Evolutionary conservation across 2,113 vertebrate genomes (phyloP), one percentile per base, ranked within the genome.

Genomic region (Physeter macrocephalus): DNA sequence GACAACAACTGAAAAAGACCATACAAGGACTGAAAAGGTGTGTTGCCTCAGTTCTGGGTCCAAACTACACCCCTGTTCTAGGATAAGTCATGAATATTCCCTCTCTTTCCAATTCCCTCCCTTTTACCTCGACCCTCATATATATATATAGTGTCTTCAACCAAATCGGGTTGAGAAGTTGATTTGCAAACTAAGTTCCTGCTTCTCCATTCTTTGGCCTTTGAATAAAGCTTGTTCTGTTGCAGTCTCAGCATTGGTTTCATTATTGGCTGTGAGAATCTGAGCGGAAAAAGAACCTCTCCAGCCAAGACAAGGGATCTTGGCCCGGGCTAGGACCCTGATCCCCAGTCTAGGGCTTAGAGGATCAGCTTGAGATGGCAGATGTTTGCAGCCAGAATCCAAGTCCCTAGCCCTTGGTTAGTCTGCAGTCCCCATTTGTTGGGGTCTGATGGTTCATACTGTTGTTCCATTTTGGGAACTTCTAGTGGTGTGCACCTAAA

Each of bases 281-380:
- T 49, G 34, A 77, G 46, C 3, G 7, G 46, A 52, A 77, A n/a
- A 77, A 77, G 34, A 34, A 77, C 17, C 74, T 77, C 46, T 52
- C 18, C 46, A 52, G 46, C 31, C 34, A 52, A 77, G 31, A 52
- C 74, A 52, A n/a, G 74, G 74, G 46, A 52, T 49, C 75, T n/a
- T 52, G 49, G 49, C 49, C 49, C 0, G 1, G 46, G 18, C 31
- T 77, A 14, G 10, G 75, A n/a, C 46, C 46, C 46, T 0, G 2
- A 36, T 80, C 49, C 5, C 49, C 20, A 36, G 49, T n/a, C 75
- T 21, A 78, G 75, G 75, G 31, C 10, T 54, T 54, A 54, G 49
- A 52, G 34, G 75, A 31, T 80, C 75, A 80, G 34, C 49, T 80
- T 80, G 75, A 80, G 49, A 34, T 54, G 49, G 49, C 49, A 54